Conservation (phyloP, 2,113 vertebrate genomes). For the Piprites chloris region DNA sequence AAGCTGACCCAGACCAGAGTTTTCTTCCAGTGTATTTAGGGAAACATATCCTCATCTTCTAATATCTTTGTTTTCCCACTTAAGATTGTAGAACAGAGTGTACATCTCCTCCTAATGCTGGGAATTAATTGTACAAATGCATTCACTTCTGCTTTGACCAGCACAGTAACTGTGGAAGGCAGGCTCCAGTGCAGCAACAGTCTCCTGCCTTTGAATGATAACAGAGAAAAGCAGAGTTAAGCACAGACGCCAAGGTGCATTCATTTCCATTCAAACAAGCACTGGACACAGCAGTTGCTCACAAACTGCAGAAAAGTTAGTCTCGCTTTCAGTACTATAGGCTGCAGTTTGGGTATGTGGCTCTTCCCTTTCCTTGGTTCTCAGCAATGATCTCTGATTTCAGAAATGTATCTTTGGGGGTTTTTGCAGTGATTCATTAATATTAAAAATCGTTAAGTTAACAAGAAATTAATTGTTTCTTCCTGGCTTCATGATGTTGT, state of each 20-base stretch:
- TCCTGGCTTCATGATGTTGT: neutral
- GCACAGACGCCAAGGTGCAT: neutral
- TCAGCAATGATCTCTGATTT: neutral
- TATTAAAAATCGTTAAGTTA: neutral
- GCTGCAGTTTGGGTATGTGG: neutral
- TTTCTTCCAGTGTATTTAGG: neutral
- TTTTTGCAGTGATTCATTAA: neutral
- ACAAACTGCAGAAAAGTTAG: neutral
- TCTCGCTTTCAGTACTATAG: neutral
- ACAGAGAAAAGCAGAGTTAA: neutral
- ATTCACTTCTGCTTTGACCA: neutral
- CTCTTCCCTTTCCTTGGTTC: neutral
- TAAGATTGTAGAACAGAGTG: neutral
- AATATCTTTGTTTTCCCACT: neutral
- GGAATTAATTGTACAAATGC: neutral
- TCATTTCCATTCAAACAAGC: neutral
- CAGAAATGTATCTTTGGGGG: neutral
- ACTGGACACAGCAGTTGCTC: neutral
- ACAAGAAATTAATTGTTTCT: neutral
- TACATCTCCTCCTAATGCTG: neutral
- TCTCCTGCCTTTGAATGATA: neutral
- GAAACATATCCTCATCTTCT: neutral
- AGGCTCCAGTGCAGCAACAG: neutral
- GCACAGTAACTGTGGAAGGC: neutral
- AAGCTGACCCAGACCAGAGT: neutral